Conservation (phyloP, 2,797 vertebrate genomes). For the Emydoidea blandingii region DNA sequence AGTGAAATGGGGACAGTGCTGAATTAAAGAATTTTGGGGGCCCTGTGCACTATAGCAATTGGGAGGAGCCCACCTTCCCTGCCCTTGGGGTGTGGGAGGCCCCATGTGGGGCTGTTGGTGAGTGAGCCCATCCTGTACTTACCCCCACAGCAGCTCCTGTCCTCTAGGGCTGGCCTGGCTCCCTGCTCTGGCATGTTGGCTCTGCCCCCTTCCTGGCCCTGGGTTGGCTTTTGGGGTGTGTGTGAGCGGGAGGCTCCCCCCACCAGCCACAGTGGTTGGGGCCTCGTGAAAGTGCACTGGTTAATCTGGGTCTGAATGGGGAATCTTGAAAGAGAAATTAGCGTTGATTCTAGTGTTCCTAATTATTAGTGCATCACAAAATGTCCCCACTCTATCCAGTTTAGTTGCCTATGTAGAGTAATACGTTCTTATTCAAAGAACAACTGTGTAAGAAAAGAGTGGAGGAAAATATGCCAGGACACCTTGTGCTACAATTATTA, state of each 20-base stretch:
- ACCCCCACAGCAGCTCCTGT: neutral
- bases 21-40: neutral
- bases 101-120: neutral
- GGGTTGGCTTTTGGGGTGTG: neutral
- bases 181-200: neutral
- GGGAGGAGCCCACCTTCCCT: neutral
- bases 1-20: neutral
- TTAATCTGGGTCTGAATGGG: neutral
- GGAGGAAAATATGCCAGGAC: neutral
- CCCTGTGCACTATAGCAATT: neutral
- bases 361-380: neutral
- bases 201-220: neutral
- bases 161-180: neutral
- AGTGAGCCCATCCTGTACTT: neutral
- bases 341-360: neutral
- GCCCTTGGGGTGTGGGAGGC: no score
- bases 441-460: neutral
- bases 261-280: neutral
- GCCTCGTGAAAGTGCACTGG: neutral
- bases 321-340: neutral
- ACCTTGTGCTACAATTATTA: neutral
- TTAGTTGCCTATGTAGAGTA: neutral
- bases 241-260: neutral
- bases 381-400: neutral
- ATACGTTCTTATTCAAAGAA: neutral